Base-by-base conservation (phyloP, 64 coral and sea anemone genomes). In the Catalaphyllia jardinei region DNA sequence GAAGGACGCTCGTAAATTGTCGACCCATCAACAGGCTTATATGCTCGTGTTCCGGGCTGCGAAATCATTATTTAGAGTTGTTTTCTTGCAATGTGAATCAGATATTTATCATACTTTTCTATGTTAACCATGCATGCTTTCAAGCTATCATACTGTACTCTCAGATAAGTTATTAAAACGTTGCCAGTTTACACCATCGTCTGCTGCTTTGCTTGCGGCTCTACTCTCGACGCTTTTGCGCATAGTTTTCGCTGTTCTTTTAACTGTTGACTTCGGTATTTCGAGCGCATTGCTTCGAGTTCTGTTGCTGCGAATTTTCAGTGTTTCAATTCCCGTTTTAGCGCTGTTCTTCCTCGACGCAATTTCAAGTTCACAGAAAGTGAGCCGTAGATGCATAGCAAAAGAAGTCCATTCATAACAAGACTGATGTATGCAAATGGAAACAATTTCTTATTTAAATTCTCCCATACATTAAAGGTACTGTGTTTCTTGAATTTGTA, bases 381-480 rank as follows among this genome's bases (percentile, higher is more conserved):
- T 85, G 81, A 85, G 39, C 81, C 38, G 63, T 85, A 14, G 81
- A 85, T 85, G 81, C 81, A 85, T 85, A 85, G 81, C 81, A 85
- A 71, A 46, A 85, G 81, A 85, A 71, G 81, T 85, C 71, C 81
- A 85, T 85, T 85, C 81, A 85, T 85, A 71, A 85, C 92, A 89
- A 80, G 82, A 49, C 88, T 94, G 93, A 94, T 94, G 86, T 97
- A 97, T 97, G 95, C 95, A 97, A 97, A 97, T 97, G 67, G 95
- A 97, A 90, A 91, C 95, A 91, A 92, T 97, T 97, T 90, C 91
- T 97, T 87, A 97, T 97, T 97, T 92, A 97, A 97, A 97, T 97
- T 97, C 77, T 87, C 75, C 95, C 95, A 97, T 97, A 97, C 80
- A 96, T 94, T 97, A 93, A 93, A 97, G 71, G 87, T 76, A 89